phyloP scores from a whole-genome alignment of 2,888 invertebrate species.

The Caenorhabditis drosophilae region DNA sequence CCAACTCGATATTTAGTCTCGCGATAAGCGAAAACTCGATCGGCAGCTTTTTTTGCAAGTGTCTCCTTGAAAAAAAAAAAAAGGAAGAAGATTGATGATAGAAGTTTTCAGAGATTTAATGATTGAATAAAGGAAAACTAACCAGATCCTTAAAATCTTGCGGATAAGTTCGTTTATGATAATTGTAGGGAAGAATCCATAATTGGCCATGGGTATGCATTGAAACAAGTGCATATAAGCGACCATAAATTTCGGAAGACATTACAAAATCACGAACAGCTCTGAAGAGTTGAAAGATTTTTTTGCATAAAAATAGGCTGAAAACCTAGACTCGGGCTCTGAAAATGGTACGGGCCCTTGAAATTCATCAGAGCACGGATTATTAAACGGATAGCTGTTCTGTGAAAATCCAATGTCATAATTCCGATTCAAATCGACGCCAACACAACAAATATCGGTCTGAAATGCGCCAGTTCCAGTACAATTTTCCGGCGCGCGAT shows the following conservation, averaged over 20 bases:
- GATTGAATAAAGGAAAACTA: no score
- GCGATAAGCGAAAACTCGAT: constrained; percentile 46
- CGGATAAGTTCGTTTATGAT: constrained; percentile 59
- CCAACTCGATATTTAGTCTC: constrained; percentile 62
- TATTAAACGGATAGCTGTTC: constrained; percentile 62
- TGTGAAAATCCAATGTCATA: constrained; percentile 62
- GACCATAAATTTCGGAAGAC: constrained; percentile 54
- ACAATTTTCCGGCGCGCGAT: constrained; percentile 62
- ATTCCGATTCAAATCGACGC: constrained; percentile 68
- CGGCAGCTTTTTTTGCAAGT: constrained; percentile 51
- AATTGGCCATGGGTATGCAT: constrained; percentile 68
- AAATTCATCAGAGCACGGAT: constrained; percentile 68
- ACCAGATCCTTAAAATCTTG: constrained; percentile 62
- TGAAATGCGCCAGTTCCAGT: constrained; percentile 56
- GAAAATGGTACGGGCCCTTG: constrained; percentile 66
- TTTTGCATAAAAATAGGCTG: background rate
- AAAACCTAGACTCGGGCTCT: constrained; percentile 65
- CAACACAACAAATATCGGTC: constrained; percentile 58
- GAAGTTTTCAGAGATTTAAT: background rate
- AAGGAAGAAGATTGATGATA: constrained; percentile 12
- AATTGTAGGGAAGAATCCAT: constrained; percentile 68
- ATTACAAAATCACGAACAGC: constrained; percentile 65
- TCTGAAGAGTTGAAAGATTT: constrained; percentile 27
- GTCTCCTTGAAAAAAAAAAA: constrained; percentile 36
- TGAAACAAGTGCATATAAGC: constrained; percentile 63